A percentile compares a stretch with the other conserved stretches of the same genome.
These are phyloP conservation scores for Phrynocephalus versicolor DNA, from an alignment of 2,113 vertebrate species.

Conservation along the genomic window DNA sequence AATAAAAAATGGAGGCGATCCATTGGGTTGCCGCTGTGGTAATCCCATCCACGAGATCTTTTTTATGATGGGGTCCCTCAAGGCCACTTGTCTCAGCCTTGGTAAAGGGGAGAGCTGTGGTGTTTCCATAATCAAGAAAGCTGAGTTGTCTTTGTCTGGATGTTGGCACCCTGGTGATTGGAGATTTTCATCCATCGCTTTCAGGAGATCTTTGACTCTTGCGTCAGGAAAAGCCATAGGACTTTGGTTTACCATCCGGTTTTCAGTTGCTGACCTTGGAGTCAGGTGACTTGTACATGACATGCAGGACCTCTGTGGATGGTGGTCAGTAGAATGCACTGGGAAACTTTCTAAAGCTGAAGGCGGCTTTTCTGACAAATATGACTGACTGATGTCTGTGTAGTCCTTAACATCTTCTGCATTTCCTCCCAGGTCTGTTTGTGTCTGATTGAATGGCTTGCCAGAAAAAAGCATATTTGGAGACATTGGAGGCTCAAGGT, in stretches of 20 bases:
- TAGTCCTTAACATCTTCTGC: constrained; percentile 63
- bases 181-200: constrained; percentile 59
- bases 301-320: constrained; percentile 63
- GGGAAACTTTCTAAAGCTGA: constrained; percentile 51
- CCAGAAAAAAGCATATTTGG: constrained; percentile 39
- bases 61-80: constrained; percentile 68
- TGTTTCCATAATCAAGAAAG: constrained; percentile 55
- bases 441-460: constrained; percentile 67
- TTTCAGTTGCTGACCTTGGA: constrained; percentile 62
- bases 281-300: constrained; percentile 67
- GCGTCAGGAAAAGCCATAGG: constrained; percentile 37
- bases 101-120: constrained; percentile 66
- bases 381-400: constrained; percentile 37
- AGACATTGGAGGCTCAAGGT: constrained; percentile 69
- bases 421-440: constrained; percentile 66
- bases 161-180: constrained; percentile 43
- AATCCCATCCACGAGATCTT: constrained; percentile 75
- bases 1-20: constrained; percentile 58
- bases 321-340: constrained; percentile 48
- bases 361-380: constrained; percentile 61
- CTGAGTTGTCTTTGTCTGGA: constrained; percentile 38
- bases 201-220: constrained; percentile 67
- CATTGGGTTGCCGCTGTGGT: constrained; percentile 53
- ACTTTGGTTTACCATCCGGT: constrained; percentile 48
- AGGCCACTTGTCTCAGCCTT: constrained; percentile 65